phyloP scores from a whole-genome alignment of 1,140 invertebrate genomes.

The Arion vulgaris region DNA sequence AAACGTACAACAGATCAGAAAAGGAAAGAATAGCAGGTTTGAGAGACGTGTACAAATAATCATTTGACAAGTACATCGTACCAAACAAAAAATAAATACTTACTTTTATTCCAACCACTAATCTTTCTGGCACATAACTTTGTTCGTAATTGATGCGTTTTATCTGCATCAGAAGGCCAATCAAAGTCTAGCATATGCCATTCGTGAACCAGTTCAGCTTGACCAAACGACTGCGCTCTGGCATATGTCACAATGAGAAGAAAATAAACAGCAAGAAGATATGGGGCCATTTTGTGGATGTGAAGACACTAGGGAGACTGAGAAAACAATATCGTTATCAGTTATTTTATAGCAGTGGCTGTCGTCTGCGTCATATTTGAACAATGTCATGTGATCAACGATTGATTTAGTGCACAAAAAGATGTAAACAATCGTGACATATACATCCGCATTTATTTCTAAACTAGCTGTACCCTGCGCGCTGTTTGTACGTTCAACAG shows the following conservation, averaged over 20 bases:
- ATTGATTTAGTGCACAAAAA: no score
- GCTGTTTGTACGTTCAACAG: no score
- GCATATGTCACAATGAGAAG: neutral
- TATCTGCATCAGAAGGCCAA: slow-evolving; percentile 22
- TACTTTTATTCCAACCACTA: slow-evolving; percentile 11
- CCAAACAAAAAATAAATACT: neutral
- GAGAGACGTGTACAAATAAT: no score
- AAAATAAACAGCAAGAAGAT: neutral
- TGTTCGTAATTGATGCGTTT: neutral
- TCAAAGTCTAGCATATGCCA: neutral
- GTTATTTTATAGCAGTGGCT: no score
- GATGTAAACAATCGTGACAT: no score
- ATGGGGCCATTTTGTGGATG: neutral
- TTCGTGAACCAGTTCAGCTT: slow-evolving; percentile 11
- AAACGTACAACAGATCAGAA: no score
- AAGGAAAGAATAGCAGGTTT: no score
- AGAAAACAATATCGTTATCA: neutral
- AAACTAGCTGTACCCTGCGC: no score
- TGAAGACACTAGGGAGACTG: neutral
- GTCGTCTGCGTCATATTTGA: no score
- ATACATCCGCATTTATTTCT: no score
- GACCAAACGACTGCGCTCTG: slow-evolving; percentile 5
- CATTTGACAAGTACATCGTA: no score
- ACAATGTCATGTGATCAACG: no score
- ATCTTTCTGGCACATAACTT: slow-evolving; percentile 14